A percentile compares a stretch with the other conserved stretches of the same genome.
Conservation (phyloP, 1,140 invertebrate genomes). For the Daktulosphaira vitifoliae region DNA sequence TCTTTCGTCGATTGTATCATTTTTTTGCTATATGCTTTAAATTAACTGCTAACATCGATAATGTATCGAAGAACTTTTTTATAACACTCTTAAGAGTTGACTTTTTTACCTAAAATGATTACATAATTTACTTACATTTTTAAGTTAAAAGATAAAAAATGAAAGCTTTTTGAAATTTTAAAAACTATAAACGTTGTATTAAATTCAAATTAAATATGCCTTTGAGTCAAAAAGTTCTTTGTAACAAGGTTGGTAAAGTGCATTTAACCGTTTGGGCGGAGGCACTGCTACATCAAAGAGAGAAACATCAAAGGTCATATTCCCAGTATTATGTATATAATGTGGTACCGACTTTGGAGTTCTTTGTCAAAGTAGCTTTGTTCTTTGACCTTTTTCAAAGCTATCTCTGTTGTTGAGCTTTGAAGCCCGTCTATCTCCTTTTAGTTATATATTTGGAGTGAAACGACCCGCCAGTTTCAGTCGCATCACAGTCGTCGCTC, state of each 20-base stretch:
- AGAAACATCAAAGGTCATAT: constrained; percentile 25
- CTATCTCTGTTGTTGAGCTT: constrained; percentile 27
- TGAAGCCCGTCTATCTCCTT: constrained; percentile 30
- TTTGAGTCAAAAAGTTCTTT: constrained; percentile 29
- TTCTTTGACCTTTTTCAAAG: constrained; percentile 26
- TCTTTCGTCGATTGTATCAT: too few species aligned
- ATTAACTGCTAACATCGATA: too few species aligned
- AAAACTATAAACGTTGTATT: constrained; percentile 30
- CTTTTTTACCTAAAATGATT: too few species aligned
- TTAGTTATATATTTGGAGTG: constrained; percentile 31
- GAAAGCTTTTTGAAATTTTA: constrained; percentile 18
- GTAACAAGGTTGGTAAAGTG: constrained; percentile 31
- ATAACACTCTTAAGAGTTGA: too few species aligned
- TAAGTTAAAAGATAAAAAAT: too few species aligned
- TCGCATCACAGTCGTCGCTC: constrained; percentile 28
- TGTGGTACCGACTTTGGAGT: constrained; percentile 19
- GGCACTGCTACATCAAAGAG: constrained; percentile 23
- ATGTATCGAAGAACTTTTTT: too few species aligned
- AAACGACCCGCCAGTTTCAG: constrained; percentile 28
- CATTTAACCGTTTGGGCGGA: constrained; percentile 18
- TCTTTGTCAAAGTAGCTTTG: constrained; percentile 28
- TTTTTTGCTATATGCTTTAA: too few species aligned
- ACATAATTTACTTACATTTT: too few species aligned
- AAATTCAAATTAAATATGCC: constrained; percentile 32
- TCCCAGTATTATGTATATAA: constrained; percentile 25